Base-by-base conservation (phyloP, 2,888 invertebrate species). In the Poecilus cupreus region DNA sequence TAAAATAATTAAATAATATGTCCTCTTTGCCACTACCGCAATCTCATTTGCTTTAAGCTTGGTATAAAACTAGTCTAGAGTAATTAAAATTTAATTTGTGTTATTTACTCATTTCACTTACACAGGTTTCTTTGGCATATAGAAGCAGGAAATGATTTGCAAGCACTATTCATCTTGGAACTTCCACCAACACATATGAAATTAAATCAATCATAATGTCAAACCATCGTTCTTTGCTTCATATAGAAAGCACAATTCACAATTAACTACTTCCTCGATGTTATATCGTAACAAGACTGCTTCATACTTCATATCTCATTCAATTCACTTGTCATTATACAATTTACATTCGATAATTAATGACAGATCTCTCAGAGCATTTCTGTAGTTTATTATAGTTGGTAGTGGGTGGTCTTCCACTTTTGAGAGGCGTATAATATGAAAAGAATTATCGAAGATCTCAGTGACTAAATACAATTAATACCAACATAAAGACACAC, bases 301-400 rank as follows among this genome's bases (percentile, higher is more conserved):
- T 57, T 57, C 8, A 57, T 57, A 57, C 64, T 68, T 68, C 37
- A 68, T 68, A 18, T 68, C 20, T 1, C 64, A 18, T 37, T 37
- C 32, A 68, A 60, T 16, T 68, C 37, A 37, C 64, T 32, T 37
- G 11, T 8, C n/a, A 13, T n/a, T 60, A 60, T 22, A 32, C 32
- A 32, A 68, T 68, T 68, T 37, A 37, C 64, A 68, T 68, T 68
- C 18, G 64, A 37, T 68, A 68, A 68, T 68, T 68, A 68, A 68
- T 68, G 64, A 68, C 37, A 68, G 18, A 32, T 68, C 64, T 32
- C 32, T 37, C 64, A 18, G 37, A 68, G 64, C 64, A 32, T 68
- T 68, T 68, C 37, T 18, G 16, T 68, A 37, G 10, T 68, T 32
- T 68, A 68, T 68, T 68, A 37, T 13, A 18, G 16, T 18, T 68